Evolutionary conservation across 35 echinoderm and acorn worm species (phyloP).

Genomic region (Ptychodera flava): DNA sequence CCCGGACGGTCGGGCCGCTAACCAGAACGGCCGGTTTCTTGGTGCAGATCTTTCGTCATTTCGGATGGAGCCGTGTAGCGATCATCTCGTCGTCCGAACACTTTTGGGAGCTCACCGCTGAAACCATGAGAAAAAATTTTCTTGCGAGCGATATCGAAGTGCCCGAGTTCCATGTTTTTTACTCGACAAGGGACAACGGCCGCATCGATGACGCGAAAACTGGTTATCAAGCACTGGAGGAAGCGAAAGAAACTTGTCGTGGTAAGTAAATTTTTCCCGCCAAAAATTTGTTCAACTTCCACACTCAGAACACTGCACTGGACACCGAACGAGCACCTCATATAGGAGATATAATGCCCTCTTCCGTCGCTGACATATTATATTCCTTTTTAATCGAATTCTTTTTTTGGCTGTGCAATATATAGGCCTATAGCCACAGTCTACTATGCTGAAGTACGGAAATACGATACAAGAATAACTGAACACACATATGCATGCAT

Average conservation of each 20-base stretch:
- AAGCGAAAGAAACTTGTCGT: background rate
- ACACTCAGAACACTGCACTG: no score
- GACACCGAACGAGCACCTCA: no score
- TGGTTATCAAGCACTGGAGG: background rate
- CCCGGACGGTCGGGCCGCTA: background rate
- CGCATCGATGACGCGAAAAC: background rate
- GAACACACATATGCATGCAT: no score
- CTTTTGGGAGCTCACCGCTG: background rate
- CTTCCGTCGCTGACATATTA: no score
- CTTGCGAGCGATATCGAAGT: background rate
- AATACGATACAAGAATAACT: no score
- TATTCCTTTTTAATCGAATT: no score
- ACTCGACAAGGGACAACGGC: background rate
- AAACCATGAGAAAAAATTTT: constrained; percentile 2
- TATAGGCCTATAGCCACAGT: no score
- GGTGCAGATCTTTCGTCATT: constrained; percentile 3
- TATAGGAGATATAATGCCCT: no score
- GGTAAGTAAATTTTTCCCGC: background rate
- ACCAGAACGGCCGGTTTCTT: constrained; percentile 5
- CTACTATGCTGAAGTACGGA: no score
- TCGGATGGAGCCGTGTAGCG: background rate
- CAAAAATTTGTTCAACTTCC: no score
- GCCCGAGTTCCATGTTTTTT: constrained; percentile 7
- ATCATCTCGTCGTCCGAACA: constrained; percentile 5
- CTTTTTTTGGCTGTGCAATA: no score